Evolutionary conservation across 30 jellyfish, hydroid and myxozoan genomes (phyloP).

Genomic region (Calvadosia cruxmelitensis): DNA sequence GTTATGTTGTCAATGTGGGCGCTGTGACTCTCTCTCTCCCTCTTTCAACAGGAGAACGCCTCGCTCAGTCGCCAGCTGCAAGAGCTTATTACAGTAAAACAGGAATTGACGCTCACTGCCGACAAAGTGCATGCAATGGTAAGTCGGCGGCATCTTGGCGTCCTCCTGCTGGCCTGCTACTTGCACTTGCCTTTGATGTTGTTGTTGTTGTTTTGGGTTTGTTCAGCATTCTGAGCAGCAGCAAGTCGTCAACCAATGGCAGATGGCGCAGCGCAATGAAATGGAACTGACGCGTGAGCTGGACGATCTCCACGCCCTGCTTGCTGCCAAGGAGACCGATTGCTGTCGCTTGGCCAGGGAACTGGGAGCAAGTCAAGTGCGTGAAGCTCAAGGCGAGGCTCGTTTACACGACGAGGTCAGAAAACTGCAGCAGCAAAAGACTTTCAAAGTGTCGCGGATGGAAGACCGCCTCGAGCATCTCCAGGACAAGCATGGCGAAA

Average conservation of each 20-base stretch:
- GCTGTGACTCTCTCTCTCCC: too few relatives aligned
- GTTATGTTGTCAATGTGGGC: too few relatives aligned
- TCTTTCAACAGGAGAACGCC: neutral
- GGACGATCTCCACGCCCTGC: conserved; percentile 50
- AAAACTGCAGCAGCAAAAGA: conserved; percentile 19
- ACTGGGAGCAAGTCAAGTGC: conserved; percentile 92
- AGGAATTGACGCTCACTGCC: neutral
- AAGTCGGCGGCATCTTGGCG: neutral
- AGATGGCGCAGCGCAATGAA: conserved; percentile 35
- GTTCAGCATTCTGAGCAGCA: conserved; percentile 32
- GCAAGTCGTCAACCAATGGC: conserved; percentile 13
- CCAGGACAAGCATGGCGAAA: neutral
- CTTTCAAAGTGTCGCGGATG: conserved; percentile 12
- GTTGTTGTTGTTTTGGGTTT: too few relatives aligned
- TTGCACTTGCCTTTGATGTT: too few relatives aligned
- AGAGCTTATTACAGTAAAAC: neutral
- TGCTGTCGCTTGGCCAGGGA: conserved; percentile 90
- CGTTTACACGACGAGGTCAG: conserved; percentile 42
- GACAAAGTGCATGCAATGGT: neutral
- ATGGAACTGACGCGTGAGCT: conserved; percentile 47
- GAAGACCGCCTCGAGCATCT: neutral
- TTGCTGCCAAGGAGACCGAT: conserved; percentile 75
- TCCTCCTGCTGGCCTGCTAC: too few relatives aligned
- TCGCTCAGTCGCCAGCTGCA: neutral
- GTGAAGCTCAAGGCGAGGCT: conserved; percentile 86